Evolutionary conservation across 2,888 invertebrate genomes (phyloP), one percentile per base, ranked within the genome.

Genomic region (Ennomos quercinarius): DNA sequence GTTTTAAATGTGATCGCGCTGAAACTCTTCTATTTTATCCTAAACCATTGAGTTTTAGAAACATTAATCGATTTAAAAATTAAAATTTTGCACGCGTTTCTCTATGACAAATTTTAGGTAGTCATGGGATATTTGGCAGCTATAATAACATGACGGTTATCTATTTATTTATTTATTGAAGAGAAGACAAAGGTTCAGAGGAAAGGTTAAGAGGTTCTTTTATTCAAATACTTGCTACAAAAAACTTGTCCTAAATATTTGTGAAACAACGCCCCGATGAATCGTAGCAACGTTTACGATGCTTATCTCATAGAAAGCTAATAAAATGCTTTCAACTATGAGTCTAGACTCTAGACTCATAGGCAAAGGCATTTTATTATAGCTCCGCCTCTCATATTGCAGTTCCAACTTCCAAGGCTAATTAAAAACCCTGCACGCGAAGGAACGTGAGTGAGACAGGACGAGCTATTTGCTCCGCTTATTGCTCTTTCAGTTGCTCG

Each of bases 351-450:
- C 47, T 61, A 46, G 45, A 27, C 5, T 27, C 27, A 27, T 27
- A 27, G 27, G 2, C 17, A 3, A 17, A 17, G 27, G 27, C 27
- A 27, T 27, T 27, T 6, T 27, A 27, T 27, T 27, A n/a, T n/a
- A 27, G 27, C 27, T 27, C 36, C 49, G 55, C 52, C 61, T 61
- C 42, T 47, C 12, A 37, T 53, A 43, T 17, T 37, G 43, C 50
- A 38, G 34, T 27, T 38, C 45, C n/a, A n/a, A n/a, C n/a, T 71
- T 10, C 13, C 68, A 70, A 68, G 76, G 79, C 81, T 87, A 87
- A 88, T 87, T 87, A 87, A 83, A 83, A 83, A 70, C 67, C 68
- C 67, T 73, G 73, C 77, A 73, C 73, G 70, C 72, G 66, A 67
- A 67, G 66, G 64, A 64, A 70, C 70, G 40, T 50, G 56, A 48